A percentile compares a stretch with the other conserved stretches of the same genome.
phyloP scores from a whole-genome alignment of 1,140 invertebrate genomes.

The Orchestia grillus region DNA sequence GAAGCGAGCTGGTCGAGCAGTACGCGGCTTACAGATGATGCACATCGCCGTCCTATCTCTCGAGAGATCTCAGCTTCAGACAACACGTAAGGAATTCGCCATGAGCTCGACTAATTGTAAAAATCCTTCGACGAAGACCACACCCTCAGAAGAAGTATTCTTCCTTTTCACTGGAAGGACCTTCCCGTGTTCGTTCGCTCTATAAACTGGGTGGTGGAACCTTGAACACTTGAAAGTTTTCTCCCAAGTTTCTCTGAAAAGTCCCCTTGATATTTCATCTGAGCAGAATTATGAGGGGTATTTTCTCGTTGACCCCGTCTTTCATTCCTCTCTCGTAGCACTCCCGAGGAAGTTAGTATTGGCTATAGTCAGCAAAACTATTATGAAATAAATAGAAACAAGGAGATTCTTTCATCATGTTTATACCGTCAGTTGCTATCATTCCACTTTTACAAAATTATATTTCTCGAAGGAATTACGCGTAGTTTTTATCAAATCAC shows the following conservation, averaged over 20 bases:
- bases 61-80: not conserved
- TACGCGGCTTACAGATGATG: not conserved
- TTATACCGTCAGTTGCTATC: no score
- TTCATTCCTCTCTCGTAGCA: not conserved
- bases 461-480: no score
- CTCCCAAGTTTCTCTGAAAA: not conserved
- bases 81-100: not conserved
- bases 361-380: not conserved
- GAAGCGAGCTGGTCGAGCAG: not conserved
- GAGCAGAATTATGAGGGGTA: not conserved
- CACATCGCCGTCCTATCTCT: not conserved
- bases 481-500: no score
- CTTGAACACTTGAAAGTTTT: not conserved
- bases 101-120: not conserved
- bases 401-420: no score
- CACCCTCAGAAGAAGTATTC: not conserved
- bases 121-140: not conserved
- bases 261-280: not conserved
- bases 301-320: not conserved
- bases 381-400: no score
- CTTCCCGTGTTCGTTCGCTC: not conserved
- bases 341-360: not conserved
- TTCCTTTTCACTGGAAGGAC: not conserved
- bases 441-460: no score
- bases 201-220: not conserved